Percentiles rank a stretch among this genome's conserved stretches.
Conservation (phyloP, 1,140 invertebrate species). For the Bombus cullumanus region DNA sequence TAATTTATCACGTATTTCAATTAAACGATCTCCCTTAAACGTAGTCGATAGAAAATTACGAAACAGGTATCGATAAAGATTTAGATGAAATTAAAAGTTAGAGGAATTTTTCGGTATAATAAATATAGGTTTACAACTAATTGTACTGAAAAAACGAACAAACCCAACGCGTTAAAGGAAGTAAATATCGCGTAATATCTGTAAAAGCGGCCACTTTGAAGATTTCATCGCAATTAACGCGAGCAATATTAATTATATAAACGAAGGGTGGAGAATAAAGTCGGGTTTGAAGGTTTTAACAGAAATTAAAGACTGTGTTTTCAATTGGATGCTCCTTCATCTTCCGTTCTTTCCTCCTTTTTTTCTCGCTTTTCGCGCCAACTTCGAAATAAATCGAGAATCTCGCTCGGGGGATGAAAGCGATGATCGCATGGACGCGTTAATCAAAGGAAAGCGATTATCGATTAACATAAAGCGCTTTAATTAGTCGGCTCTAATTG, state of each 20-base stretch:
- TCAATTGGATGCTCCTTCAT: not conserved
- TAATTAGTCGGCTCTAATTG: slow-evolving; percentile 40
- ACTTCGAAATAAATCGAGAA: slow-evolving; percentile 16
- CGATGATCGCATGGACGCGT: not conserved
- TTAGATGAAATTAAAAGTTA: too few species aligned
- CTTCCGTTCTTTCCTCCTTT: not conserved
- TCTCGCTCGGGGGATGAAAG: not conserved
- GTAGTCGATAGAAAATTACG: not conserved
- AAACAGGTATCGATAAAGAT: not conserved
- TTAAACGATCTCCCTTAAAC: not conserved
- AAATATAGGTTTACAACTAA: not conserved
- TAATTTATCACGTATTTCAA: not conserved
- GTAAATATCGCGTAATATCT: not conserved
- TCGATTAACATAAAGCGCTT: slow-evolving; percentile 36
- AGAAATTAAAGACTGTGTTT: slow-evolving; percentile 1
- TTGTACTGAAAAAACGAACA: too few species aligned
- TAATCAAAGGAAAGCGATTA: slow-evolving; percentile 25
- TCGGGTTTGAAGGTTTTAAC: slow-evolving; percentile 6
- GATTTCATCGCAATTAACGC: not conserved
- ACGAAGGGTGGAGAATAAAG: not conserved
- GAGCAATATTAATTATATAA: slow-evolving; percentile 5
- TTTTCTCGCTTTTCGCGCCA: not conserved
- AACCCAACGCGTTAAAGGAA: not conserved
- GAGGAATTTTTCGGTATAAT: not conserved
- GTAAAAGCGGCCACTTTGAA: not conserved